Base-by-base conservation (phyloP, 2,113 vertebrate genomes). In the Phodopus roborovskii region DNA sequence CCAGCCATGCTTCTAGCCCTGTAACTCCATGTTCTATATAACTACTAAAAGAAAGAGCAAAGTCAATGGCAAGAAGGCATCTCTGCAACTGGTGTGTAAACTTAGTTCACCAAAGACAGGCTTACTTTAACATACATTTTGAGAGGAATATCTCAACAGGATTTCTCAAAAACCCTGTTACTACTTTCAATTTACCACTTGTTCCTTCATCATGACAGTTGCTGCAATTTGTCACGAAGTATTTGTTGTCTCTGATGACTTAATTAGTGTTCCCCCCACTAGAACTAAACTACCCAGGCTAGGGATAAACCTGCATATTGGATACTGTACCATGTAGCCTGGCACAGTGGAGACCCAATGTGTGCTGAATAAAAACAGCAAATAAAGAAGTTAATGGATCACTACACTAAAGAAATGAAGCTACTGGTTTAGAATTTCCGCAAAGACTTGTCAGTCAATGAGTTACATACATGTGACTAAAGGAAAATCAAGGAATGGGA, bases 351-450 rank as follows among this genome's bases (percentile, higher is more conserved):
- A 5, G 20, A 83, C 20, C 83, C 36, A n/a, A 39, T n/a, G 9
- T 93, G 86, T 92, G 3, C n/a, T 86, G 39, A 91, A 74, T 42
- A 75, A 82, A 92, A 90, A 42, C 8, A 82, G 19, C 71, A 91
- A 82, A 58, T 83, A 42, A 88, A 82, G 30, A 78, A 90, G 19
- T 74, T 5, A 20, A 45, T 78, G 42, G 15, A 42, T 86, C 48
- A 85, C n/a, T 94, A 77, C 45, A 71, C 56, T 58, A 85, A 96
- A 90, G 30, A 81, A 96, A 66, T 77, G 58, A 87, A 73, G 86
- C 88, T 30, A 48, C 4, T 39, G 13, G 39, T 81, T n/a, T 39
- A 74, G 24, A 86, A 87, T 91, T 91, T 58, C n/a, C 22, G 74
- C 39, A 50, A 88, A 92, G 45, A n/a, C 16, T 77, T 56, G 42